Evolutionary conservation across 2,888 invertebrate species (phyloP).

Genomic region (Acronicta aceris): DNA sequence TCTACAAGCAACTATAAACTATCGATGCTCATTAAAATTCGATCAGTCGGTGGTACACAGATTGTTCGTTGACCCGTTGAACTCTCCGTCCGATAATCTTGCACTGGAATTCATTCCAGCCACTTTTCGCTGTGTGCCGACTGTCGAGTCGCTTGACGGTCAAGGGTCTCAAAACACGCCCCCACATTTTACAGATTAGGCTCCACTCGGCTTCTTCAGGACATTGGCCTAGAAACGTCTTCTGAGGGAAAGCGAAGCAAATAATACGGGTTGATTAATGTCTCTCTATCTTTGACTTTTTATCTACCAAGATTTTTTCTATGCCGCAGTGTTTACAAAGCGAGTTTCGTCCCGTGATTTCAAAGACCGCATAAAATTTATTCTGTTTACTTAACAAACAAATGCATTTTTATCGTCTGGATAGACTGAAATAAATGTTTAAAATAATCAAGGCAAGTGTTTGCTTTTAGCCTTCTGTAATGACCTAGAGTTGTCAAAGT

Average conservation of each 20-base stretch:
- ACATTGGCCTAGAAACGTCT: conserved; percentile 39
- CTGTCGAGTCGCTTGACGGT: conserved; percentile 45
- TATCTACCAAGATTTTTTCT: conserved; percentile 47
- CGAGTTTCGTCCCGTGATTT: conserved; percentile 58
- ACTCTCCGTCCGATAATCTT: conserved; percentile 65
- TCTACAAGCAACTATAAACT: conserved; percentile 18
- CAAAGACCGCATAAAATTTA: conserved; percentile 71
- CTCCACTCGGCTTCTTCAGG: conserved; percentile 31
- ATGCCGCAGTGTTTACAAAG: conserved; percentile 25
- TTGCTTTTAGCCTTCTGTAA: conserved; percentile 67
- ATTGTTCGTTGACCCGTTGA: conserved; percentile 54
- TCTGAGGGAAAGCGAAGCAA: conserved; percentile 16
- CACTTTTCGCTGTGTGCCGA: conserved; percentile 47
- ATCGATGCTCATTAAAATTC: conserved; percentile 46
- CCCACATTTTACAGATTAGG: conserved; percentile 34
- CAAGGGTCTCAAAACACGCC: conserved; percentile 27
- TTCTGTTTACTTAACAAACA: conserved; percentile 75
- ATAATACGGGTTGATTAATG: conserved; percentile 15
- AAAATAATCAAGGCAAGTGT: conserved; percentile 75
- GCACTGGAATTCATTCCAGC: conserved; percentile 45
- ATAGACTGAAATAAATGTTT: conserved; percentile 69
- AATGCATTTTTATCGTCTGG: conserved; percentile 70
- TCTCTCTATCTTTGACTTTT: conserved; percentile 19
- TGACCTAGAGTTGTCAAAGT: conserved; percentile 78
- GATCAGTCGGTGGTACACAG: conserved; percentile 32